Evolutionary conservation across 2,888 invertebrate species (phyloP).

Genomic region (Watsonalla cultraria): DNA sequence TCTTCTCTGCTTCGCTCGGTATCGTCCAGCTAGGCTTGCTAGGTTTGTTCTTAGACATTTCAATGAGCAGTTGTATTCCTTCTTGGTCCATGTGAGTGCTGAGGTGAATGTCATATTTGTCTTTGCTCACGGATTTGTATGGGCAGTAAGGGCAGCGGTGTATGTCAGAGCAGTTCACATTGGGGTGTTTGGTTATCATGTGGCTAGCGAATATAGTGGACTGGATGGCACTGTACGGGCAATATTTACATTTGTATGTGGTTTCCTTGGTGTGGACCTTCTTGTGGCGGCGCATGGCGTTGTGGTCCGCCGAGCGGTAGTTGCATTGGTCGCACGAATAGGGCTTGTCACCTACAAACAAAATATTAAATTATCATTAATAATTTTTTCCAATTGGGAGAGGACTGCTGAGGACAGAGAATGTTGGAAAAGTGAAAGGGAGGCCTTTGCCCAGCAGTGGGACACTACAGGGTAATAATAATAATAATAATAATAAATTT

Average conservation of each 20-base stretch:
- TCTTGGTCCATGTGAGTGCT: conserved; percentile 72
- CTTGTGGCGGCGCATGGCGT: conserved; percentile 88
- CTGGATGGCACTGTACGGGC: conserved; percentile 89
- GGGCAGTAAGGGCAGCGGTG: conserved; percentile 80
- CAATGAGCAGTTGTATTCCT: conserved; percentile 52
- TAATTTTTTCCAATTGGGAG: too few species aligned
- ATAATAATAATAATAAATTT: too few species aligned
- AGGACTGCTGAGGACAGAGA: too few species aligned
- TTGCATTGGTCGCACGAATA: conserved; percentile 86
- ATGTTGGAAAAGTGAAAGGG: too few species aligned
- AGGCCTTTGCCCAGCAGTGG: too few species aligned
- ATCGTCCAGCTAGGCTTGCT: conserved; percentile 67
- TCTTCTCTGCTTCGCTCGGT: conserved; percentile 51
- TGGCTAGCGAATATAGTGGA: conserved; percentile 88
- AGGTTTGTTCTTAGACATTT: conserved; percentile 50
- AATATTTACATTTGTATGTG: conserved; percentile 88
- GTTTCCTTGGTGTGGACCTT: conserved; percentile 86
- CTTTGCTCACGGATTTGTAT: conserved; percentile 82
- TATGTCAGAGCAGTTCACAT: conserved; percentile 79
- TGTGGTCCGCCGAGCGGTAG: conserved; percentile 88
- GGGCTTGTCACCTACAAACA: conserved; percentile 83
- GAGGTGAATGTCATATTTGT: conserved; percentile 78
- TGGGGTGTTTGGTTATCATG: conserved; percentile 88
- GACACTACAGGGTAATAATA: neutral
- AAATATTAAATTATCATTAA: neutral